A percentile compares a stretch with the other conserved stretches of the same genome.
These are phyloP conservation scores for Equus przewalskii DNA, from an alignment of 2,113 vertebrate species.

Conservation along the genomic window DNA sequence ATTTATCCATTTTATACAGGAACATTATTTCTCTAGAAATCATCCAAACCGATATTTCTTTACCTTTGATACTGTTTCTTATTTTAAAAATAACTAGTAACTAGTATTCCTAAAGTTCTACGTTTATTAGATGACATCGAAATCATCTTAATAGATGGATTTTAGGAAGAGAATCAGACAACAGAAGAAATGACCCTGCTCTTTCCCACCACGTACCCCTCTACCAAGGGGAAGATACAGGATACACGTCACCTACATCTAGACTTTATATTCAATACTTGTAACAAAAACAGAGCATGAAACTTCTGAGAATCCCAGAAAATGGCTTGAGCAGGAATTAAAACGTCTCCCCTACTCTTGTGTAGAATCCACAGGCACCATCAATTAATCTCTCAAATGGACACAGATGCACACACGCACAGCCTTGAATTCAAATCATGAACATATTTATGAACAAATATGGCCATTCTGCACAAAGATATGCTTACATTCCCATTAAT, in stretches of 20 bases:
- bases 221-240: neutral
- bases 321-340: neutral
- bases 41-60: neutral
- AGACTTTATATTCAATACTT: neutral
- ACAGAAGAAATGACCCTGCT: neutral
- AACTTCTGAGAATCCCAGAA: neutral
- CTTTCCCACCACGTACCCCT: neutral
- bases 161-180: neutral
- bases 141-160: neutral
- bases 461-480: neutral
- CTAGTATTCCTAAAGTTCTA: neutral
- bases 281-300: neutral
- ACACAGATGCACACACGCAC: neutral
- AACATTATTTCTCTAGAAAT: constrained; percentile 40
- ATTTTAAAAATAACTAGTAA: neutral
- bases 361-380: neutral
- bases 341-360: neutral
- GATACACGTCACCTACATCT: neutral
- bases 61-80: neutral
- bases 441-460: neutral
- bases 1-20: neutral
- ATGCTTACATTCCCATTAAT: neutral
- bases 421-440: neutral
- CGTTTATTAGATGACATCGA: neutral
- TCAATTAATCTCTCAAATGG: neutral